Evolutionary conservation across 2,113 vertebrate species (phyloP).

Genomic region (Cygnus atratus): DNA sequence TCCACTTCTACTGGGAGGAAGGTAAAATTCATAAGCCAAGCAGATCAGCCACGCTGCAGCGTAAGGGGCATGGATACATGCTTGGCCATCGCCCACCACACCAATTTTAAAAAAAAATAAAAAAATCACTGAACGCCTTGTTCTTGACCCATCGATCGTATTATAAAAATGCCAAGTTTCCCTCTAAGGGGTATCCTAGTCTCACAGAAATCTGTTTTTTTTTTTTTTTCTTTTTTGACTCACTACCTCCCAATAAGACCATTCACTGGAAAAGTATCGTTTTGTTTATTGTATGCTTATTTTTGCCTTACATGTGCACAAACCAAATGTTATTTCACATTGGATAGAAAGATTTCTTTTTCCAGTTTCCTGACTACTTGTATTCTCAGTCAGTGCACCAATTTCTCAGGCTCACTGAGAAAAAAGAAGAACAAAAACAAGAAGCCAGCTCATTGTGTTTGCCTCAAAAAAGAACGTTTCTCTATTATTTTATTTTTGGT

Average conservation of each 20-base stretch:
- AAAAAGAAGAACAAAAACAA: background rate
- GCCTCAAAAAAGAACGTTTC: background rate
- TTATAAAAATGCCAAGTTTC: background rate
- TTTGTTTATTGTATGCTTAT: background rate
- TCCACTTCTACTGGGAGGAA: background rate
- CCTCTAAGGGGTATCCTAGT: background rate
- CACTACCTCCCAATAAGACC: background rate
- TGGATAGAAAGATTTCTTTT: background rate
- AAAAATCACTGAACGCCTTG: background rate
- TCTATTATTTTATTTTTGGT: background rate
- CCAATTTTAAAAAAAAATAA: background rate
- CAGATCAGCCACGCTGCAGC: accelerated
- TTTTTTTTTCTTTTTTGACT: background rate
- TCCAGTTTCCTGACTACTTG: background rate
- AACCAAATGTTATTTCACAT: background rate
- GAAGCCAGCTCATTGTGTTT: background rate
- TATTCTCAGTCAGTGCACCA: background rate
- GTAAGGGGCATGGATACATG: background rate
- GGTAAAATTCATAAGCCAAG: background rate
- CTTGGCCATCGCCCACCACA: accelerated
- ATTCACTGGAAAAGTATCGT: background rate
- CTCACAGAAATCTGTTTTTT: background rate
- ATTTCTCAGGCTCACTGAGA: background rate
- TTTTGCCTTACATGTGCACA: background rate
- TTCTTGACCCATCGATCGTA: too few relatives aligned